Evolutionary conservation across 2,113 vertebrate genomes (phyloP), one percentile per base, ranked within the genome.

Genomic region (Paramormyrops kingsleyae): DNA sequence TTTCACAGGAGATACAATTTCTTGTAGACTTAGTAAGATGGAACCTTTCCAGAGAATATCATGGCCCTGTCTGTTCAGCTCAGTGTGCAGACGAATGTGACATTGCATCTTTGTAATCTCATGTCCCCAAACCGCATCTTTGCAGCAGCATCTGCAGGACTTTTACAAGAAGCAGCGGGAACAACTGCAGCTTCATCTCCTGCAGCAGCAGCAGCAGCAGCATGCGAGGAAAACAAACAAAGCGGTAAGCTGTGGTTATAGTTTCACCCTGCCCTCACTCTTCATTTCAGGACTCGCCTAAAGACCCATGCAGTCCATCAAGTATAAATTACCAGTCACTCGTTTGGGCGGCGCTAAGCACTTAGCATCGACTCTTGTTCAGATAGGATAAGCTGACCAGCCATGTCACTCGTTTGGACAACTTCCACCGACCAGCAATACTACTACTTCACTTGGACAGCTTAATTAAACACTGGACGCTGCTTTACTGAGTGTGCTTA

Each of bases 141-240:
- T 97, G 95, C 96, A 99, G 98, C 99, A 99, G 97, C 98, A 99
- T 96, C 97, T 99, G 96, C 98, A 99, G 97, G 99, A 99, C 95
- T 99, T 99, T 96, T 99, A 99, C 95, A 99, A 99, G 95, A 99
- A 99, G 97, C 98, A 99, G 96, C 98, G 99, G 95, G 98, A 99
- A 96, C 98, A 99, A 96, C 97, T 99, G 95, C 99, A 99, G 95
- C 97, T 99, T 95, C 98, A 99, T 96, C 98, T 99, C 94, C 94
- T 99, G 93, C 98, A 99, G 95, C 83, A 84, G 19, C 83, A 84
- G 9, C 47, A 52, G 15, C 80, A 84, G 2, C 77, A 83, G 31
- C 98, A 99, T 97, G 97, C 97, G 96, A 97, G 97, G 96, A 99
- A 99, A 96, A 97, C 97, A 95, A 97, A 96, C 92, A 99, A 99